Base-by-base conservation (phyloP, 2,113 vertebrate species). In the Callaeas wilsoni region DNA sequence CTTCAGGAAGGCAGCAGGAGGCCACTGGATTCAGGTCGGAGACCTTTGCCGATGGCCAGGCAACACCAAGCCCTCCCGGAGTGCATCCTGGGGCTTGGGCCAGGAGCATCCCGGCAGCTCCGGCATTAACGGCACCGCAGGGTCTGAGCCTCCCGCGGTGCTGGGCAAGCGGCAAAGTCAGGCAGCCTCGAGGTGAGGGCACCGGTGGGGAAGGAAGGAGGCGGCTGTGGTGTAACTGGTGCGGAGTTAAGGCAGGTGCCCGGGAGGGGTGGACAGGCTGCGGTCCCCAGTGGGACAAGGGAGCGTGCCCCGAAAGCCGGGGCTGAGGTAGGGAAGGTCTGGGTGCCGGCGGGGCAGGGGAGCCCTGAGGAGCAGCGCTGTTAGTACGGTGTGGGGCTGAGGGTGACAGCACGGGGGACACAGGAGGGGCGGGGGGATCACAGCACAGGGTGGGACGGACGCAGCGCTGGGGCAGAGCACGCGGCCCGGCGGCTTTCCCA, bases 241-340 rank as follows among this genome's bases (percentile, higher is more conserved):
- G 64, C 8, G 3, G 65, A 63, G 74, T 56, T 79, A 75, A 82
- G 75, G 78, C 50, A 27, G 71, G 30, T n/a, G 27, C 60, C 57
- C 3, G 3, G 64, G 19, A 37, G 59, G 62, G 75, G 46, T 44
- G 39, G 21, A 44, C 30, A 5, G 52, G 82, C 57, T 47, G 87
- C 2, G 2, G 39, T 59, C 52, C 33, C 56, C 4, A 2, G 23
- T 10, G 68, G 68, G 70, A 44, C 35, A 2, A 29, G 59, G 64
- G 41, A 55, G 41, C 59, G 53, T 55, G 50, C 71, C 92, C 82
- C 33, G 3, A 63, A 30, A 15, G 42, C 62, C 6, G 6, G 56
- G 44, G 87, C 75, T 94, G 87, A 93, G 93, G 90, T 89, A 93
- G 87, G 93, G 92, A 73, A 84, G 68, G 64, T 78, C 1, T 18